These are phyloP conservation scores for Podotricha telesiphe DNA, from an alignment of 2,888 invertebrate species.

Conservation along the genomic window DNA sequence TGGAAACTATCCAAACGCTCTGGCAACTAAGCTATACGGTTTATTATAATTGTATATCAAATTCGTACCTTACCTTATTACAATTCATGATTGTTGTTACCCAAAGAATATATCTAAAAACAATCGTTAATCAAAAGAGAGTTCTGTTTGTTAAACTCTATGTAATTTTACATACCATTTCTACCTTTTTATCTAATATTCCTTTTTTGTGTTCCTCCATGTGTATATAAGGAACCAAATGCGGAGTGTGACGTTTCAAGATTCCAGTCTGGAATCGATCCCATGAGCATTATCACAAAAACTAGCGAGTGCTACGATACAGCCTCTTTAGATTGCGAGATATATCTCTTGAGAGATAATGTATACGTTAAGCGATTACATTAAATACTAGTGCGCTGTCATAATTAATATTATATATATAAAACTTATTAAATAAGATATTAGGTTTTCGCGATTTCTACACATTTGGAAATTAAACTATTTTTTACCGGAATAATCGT, in stretches of 20 bases:
- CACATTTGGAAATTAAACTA: no score
- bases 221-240: conserved; percentile 42
- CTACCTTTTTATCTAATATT: neutral
- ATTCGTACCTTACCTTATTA: no score
- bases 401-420: neutral
- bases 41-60: no score
- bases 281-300: conserved; percentile 43
- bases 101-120: no score
- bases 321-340: conserved; percentile 16
- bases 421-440: no score
- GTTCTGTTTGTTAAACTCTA: no score
- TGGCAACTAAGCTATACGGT: no score
- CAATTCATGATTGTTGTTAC: no score
- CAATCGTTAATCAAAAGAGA: no score
- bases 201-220: conserved; percentile 1
- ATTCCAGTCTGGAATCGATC: conserved; percentile 42
- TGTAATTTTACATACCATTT: conserved; percentile 19
- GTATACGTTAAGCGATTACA: conserved; percentile 3
- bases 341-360: conserved; percentile 18
- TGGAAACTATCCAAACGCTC: no score
- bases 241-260: conserved; percentile 45
- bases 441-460: no score
- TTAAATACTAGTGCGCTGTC: conserved; percentile 3
- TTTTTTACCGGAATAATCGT: no score
- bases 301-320: conserved; percentile 25